Conservation (phyloP, 2,888 invertebrate genomes). For the Rotaria socialis region DNA sequence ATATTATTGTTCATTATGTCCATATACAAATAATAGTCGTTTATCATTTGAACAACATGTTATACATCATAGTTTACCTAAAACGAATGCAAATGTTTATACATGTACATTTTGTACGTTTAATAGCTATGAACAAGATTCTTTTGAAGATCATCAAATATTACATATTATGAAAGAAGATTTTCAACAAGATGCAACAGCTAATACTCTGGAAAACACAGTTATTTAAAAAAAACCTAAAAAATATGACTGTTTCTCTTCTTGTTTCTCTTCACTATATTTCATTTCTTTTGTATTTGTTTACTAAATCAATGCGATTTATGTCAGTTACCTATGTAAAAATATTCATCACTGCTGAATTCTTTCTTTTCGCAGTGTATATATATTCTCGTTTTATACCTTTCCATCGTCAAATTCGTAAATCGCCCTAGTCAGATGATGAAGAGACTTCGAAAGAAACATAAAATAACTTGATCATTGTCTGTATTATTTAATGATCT, state of each 20-base stretch:
- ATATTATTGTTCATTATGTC: constrained; percentile 25
- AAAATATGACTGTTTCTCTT: not conserved
- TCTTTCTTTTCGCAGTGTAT: not conserved
- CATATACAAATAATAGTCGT: not conserved
- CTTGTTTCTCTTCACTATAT: not conserved
- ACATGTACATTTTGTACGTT: constrained; percentile 16
- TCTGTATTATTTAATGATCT: constrained; percentile 17
- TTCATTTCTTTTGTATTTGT: not conserved
- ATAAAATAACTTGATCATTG: not conserved
- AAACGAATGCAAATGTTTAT: not conserved
- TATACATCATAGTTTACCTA: not conserved
- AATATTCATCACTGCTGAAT: not conserved
- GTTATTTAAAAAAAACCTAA: not conserved
- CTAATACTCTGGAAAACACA: not conserved
- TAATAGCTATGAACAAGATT: not conserved
- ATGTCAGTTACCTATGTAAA: not conserved
- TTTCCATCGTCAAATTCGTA: not conserved
- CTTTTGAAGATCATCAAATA: not conserved
- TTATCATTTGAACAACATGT: constrained; percentile 8
- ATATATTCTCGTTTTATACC: not conserved
- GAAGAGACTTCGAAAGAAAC: not conserved
- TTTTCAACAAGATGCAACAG: not conserved
- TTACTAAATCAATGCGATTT: constrained; percentile 8
- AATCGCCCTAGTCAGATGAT: not conserved
- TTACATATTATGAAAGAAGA: constrained; percentile 27